A percentile compares a stretch with the other conserved stretches of the same genome.
phyloP scores from a whole-genome alignment of 1,140 invertebrate species.

The Drosophila varians region DNA sequence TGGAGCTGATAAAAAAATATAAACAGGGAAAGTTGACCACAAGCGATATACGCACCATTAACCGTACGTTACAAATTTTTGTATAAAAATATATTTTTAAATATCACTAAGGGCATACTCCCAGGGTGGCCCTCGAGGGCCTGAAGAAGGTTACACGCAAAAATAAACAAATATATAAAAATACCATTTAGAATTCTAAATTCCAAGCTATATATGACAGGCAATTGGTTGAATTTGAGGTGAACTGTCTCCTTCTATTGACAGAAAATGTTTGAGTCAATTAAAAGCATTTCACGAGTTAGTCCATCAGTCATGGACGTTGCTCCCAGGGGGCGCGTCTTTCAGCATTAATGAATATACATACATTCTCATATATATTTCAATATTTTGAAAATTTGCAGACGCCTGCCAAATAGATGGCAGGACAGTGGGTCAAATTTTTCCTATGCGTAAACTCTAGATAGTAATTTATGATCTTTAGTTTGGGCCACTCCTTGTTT shows the following conservation, averaged over 20 bases:
- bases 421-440: constrained; percentile 19
- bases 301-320: constrained; percentile 28
- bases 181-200: constrained; percentile 20
- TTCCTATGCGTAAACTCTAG: neutral
- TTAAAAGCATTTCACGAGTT: constrained; percentile 45
- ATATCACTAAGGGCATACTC: constrained; percentile 33
- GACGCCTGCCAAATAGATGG: constrained; percentile 28
- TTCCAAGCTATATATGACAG: constrained; percentile 25
- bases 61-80: constrained; percentile 58
- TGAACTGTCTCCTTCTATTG: constrained; percentile 42
- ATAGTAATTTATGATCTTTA: neutral
- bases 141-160: neutral
- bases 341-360: constrained; percentile 52
- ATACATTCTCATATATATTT: constrained; percentile 6
- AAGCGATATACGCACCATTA: constrained; percentile 64
- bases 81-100: neutral
- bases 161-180: neutral
- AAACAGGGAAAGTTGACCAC: constrained; percentile 70
- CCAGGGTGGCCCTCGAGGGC: constrained; percentile 8
- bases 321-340: constrained; percentile 47
- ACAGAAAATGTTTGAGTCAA: constrained; percentile 65
- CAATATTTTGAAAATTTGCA: constrained; percentile 46
- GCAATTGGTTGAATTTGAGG: constrained; percentile 46
- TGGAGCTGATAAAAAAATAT: constrained; percentile 81
- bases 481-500: neutral